phyloP scores from a whole-genome alignment of 2,888 invertebrate species.

The Onthophagus sagittarius region DNA sequence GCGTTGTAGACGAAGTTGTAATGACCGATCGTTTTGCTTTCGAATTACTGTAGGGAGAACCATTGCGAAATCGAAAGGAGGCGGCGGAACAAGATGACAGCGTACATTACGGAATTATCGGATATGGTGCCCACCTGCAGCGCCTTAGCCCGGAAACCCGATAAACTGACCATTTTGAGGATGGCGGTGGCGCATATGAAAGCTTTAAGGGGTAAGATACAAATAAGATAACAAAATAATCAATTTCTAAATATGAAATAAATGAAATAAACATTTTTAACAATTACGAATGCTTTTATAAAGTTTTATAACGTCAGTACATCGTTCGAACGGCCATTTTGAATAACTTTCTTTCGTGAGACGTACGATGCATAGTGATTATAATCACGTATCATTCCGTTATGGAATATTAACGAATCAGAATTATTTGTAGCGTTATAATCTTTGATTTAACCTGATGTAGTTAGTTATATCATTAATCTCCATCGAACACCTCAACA shows the following conservation, averaged over 20 bases:
- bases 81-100: slow-evolving; percentile 99
- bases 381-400: slow-evolving; percentile 27
- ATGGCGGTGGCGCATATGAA: slow-evolving; percentile 99
- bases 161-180: slow-evolving; percentile 96
- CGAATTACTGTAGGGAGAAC: slow-evolving; percentile 81
- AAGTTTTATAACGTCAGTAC: neutral
- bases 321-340: slow-evolving; percentile 30
- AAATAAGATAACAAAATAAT: too few species aligned
- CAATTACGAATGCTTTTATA: neutral
- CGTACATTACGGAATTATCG: slow-evolving; percentile 98
- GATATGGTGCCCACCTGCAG: slow-evolving; percentile 99
- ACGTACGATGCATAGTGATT: slow-evolving; percentile 30
- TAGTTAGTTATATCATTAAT: neutral
- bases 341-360: slow-evolving; percentile 28
- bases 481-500: neutral
- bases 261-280: neutral
- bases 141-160: slow-evolving; percentile 95
- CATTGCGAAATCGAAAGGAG: slow-evolving; percentile 99
- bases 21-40: slow-evolving; percentile 43
- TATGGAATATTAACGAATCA: slow-evolving; percentile 17
- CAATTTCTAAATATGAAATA: too few species aligned
- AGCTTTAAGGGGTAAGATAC: slow-evolving; percentile 81
- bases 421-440: slow-evolving; percentile 3
- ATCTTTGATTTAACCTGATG: neutral
- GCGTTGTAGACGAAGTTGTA: slow-evolving; percentile 33